Evolutionary conservation across 2,888 invertebrate genomes (phyloP).

Genomic region (Leptopterna dolabrata): DNA sequence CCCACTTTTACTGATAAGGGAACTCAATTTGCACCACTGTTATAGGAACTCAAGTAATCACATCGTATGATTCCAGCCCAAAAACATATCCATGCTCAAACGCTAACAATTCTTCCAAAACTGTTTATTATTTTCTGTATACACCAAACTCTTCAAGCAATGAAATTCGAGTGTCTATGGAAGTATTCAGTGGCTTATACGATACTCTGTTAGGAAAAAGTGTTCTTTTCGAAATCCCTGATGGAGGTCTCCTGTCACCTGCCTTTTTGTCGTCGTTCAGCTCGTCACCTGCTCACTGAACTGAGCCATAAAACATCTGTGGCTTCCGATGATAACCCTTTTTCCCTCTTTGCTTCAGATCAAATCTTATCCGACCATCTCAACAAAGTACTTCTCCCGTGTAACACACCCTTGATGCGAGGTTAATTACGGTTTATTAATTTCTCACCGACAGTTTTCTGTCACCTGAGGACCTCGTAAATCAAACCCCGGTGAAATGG

Average conservation of each 20-base stretch:
- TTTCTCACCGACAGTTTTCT: background rate
- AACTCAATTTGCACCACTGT: too few species aligned
- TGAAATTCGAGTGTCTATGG: too few species aligned
- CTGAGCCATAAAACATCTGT: background rate
- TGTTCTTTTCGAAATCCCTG: too few species aligned
- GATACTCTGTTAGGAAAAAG: too few species aligned
- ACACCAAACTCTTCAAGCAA: too few species aligned
- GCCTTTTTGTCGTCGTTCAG: background rate
- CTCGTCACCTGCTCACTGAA: background rate
- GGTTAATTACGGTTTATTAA: background rate
- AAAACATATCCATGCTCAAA: too few species aligned
- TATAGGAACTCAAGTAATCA: too few species aligned
- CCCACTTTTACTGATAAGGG: too few species aligned
- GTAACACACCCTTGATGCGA: background rate
- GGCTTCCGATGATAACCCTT: background rate
- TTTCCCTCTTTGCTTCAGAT: background rate
- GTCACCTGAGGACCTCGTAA: background rate
- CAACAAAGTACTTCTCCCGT: background rate
- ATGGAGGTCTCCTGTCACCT: background rate
- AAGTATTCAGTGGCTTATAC: too few species aligned
- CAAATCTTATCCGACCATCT: background rate
- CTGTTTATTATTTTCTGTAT: too few species aligned
- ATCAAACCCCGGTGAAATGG: background rate
- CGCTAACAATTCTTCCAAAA: too few species aligned
- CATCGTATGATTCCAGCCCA: too few species aligned